Evolutionary conservation across 2,888 invertebrate species (phyloP).

Genomic region (Chloroclysta siterata): DNA sequence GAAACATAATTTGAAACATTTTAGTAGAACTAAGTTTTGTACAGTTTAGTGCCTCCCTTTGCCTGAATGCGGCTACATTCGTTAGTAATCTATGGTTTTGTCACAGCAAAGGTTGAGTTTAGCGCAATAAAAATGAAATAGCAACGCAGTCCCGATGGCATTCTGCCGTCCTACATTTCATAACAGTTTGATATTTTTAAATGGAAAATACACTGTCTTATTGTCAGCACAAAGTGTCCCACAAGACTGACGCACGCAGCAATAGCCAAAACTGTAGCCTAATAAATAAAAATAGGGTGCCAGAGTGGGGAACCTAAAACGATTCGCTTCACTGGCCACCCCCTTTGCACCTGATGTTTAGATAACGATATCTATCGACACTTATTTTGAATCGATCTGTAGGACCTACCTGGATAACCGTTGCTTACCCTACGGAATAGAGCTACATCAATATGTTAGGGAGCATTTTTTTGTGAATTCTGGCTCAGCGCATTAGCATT

Average conservation of each 20-base stretch:
- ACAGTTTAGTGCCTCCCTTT: too few relatives aligned
- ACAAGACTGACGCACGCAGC: slow-evolving; percentile 30
- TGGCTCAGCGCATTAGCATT: too few relatives aligned
- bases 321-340: slow-evolving; percentile 66
- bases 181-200: too few relatives aligned
- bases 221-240: slow-evolving; percentile 14
- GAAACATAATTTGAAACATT: not conserved
- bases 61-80: too few relatives aligned
- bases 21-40: not conserved
- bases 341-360: slow-evolving; percentile 44
- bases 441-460: too few relatives aligned
- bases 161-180: too few relatives aligned
- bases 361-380: slow-evolving; percentile 49
- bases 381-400: slow-evolving; percentile 43
- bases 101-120: not conserved
- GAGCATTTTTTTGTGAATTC: too few relatives aligned
- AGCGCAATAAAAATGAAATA: not conserved
- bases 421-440: too few relatives aligned
- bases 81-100: too few relatives aligned
- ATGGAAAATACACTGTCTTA: too few relatives aligned
- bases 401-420: not conserved
- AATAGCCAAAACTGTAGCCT: slow-evolving; percentile 40
- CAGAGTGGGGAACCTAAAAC: slow-evolving; percentile 40
- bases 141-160: not conserved
- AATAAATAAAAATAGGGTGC: slow-evolving; percentile 49